A percentile compares a stretch with the other conserved stretches of the same genome.
These are phyloP conservation scores for Argyra leucocephala DNA, from an alignment of 2,888 invertebrate genomes.

Conservation along the genomic window DNA sequence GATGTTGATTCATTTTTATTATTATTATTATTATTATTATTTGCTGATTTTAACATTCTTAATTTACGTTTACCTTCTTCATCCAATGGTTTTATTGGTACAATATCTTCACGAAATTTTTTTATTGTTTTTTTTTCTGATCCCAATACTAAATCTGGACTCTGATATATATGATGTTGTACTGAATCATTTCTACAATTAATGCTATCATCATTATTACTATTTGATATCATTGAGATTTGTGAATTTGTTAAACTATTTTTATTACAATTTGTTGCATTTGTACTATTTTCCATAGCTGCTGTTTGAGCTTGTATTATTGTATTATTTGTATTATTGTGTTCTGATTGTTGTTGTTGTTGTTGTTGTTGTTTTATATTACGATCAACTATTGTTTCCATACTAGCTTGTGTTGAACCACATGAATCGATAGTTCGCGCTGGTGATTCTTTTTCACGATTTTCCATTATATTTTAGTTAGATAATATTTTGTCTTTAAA, in stretches of 20 bases:
- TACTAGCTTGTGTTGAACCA: conserved; percentile 39
- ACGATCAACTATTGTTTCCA: conserved; percentile 41
- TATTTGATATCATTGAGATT: conserved; percentile 34
- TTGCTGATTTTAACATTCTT: conserved; percentile 5
- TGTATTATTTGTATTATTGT: conserved; percentile 10
- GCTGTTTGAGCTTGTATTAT: conserved; percentile 28
- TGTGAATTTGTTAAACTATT: conserved; percentile 39
- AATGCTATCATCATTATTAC: conserved; percentile 28
- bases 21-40: background rate
- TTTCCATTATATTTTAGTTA: background rate
- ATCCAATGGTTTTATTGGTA: conserved; percentile 7
- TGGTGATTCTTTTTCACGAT: conserved; percentile 32
- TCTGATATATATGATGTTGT: conserved; percentile 42
- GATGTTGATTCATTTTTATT: background rate
- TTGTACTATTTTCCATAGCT: conserved; percentile 34
- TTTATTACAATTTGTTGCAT: conserved; percentile 32
- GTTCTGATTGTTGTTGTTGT: no score
- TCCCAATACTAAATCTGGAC: conserved; percentile 34
- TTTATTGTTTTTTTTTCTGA: conserved; percentile 10
- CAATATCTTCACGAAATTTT: conserved; percentile 9
- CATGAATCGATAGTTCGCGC: conserved; percentile 40
- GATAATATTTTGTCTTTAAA: background rate
- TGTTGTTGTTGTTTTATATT: conserved; percentile 8
- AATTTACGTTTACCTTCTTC: conserved; percentile 8
- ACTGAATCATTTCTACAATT: conserved; percentile 24